Percentiles rank a stretch among this genome's conserved stretches.
Evolutionary conservation across 2,888 invertebrate species (phyloP).

Genomic region (Noctua janthina): DNA sequence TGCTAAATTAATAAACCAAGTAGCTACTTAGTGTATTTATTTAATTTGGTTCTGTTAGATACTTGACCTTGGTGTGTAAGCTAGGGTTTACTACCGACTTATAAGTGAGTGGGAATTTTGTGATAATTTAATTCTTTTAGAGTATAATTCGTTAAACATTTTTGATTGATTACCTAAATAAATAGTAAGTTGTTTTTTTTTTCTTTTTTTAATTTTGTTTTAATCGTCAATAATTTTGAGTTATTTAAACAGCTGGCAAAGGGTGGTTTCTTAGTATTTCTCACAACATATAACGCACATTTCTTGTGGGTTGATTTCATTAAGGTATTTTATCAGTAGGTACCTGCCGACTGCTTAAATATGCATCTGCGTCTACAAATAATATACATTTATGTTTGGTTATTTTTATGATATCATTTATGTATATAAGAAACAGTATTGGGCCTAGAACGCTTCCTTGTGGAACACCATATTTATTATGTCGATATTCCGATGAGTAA

Average conservation of each 20-base stretch:
- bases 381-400: too few species aligned
- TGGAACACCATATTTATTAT: too few species aligned
- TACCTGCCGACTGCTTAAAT: too few species aligned
- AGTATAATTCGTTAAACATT: too few species aligned
- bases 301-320: not conserved
- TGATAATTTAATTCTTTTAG: too few species aligned
- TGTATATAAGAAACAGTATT: too few species aligned
- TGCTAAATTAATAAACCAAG: not conserved
- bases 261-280: not conserved
- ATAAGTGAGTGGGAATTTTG: not conserved
- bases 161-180: not conserved
- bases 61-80: not conserved
- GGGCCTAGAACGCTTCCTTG: too few species aligned
- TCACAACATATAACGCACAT: not conserved
- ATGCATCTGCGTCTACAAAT: too few species aligned
- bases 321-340: not conserved
- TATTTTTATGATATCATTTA: too few species aligned
- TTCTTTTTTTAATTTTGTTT: not conserved
- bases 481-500: too few species aligned
- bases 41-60: not conserved
- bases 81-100: not conserved
- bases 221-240: not conserved
- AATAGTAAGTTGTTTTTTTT: not conserved
- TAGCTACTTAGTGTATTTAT: not conserved
- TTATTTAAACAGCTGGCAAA: not conserved